Evolutionary conservation across 2,888 invertebrate species (phyloP), one percentile per base, ranked within the genome.

Genomic region (Aleiodes leptofemur): DNA sequence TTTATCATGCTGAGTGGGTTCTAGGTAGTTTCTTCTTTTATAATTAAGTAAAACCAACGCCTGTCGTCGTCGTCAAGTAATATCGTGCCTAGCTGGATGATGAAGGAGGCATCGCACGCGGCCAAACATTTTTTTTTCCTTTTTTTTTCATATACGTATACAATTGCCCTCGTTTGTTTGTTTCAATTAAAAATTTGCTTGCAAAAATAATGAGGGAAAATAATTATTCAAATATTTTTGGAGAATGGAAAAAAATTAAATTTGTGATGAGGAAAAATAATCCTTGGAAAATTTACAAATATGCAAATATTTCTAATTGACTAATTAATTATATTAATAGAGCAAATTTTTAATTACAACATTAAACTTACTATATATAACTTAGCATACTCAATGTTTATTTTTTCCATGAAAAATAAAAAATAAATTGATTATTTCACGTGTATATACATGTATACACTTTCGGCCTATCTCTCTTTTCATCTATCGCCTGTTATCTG

Each of bases 101-200:
- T 86, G 82, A 74, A 83, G 83, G 84, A 84, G 87, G 86, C 86
- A 86, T 87, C 83, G 87, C 87, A 87, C 87, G 87, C 84, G 81
- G 86, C 87, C 87, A 76, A 43, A 83, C 84, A 80, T 43, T 83
- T 77, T 34, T 34, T 34, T 34, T 6, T 4, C 4, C 0, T 34
- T 34, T 84, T 83, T 85, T 85, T 85, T 84, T 79, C 23, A 51
- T 31, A 53, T 51, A 31, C 55, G 14, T 38, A 61, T 61, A 79
- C 73, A 80, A 80, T 80, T 79, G 76, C 74, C 51, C 31, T 8
- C 43, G 48, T 38, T 48, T 43, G 43, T 56, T 50, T 14, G 16
- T 50, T 51, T 59, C 9, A 59, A 50, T 57, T 59, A 59, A 59
- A 2, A 31, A 71, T 74, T 75, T 77, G 72, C 55, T 79, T 53